phyloP scores from a whole-genome alignment of 2,113 vertebrate species.

The Stictonetta naevosa region DNA sequence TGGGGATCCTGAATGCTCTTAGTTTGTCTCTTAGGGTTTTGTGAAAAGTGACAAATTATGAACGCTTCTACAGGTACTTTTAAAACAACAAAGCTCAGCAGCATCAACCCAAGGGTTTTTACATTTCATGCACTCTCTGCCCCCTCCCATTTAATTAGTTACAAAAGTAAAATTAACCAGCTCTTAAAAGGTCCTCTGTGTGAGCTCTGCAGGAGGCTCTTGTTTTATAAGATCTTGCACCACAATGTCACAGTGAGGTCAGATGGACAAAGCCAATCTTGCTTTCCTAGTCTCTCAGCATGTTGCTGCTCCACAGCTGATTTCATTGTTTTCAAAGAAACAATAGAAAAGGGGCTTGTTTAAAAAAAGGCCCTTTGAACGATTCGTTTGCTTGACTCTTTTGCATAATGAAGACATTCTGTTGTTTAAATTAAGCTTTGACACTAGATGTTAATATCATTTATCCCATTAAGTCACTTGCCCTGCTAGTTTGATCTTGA shows the following conservation, averaged over 20 bases:
- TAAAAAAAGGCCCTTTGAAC: constrained; percentile 74
- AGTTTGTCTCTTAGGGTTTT: constrained; percentile 76
- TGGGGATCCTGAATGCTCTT: constrained; percentile 79
- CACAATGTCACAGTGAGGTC: constrained; percentile 75
- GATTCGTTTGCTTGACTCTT: constrained; percentile 78
- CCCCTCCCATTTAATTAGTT: constrained; percentile 84
- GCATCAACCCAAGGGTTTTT: constrained; percentile 72
- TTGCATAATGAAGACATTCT: constrained; percentile 85
- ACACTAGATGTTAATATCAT: constrained; percentile 82
- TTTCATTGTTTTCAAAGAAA: constrained; percentile 83
- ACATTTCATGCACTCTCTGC: constrained; percentile 79
- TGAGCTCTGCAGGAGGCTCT: constrained; percentile 74
- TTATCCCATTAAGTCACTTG: constrained; percentile 85
- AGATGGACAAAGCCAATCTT: constrained; percentile 73
- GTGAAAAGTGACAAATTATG: constrained; percentile 79
- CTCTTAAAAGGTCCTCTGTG: constrained; percentile 74
- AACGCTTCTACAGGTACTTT: constrained; percentile 81
- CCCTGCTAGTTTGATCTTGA: constrained; percentile 80
- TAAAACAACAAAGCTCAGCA: constrained; percentile 81
- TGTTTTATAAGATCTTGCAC: constrained; percentile 78
- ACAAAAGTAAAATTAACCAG: constrained; percentile 85
- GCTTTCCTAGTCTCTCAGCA: constrained; percentile 70
- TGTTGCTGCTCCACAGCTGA: constrained; percentile 65
- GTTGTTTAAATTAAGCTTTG: constrained; percentile 87
- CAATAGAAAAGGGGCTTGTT: constrained; percentile 81